A percentile compares a stretch with the other conserved stretches of the same genome.
Conservation (phyloP, 2,888 invertebrate species). For the Dendrolimus pini region DNA sequence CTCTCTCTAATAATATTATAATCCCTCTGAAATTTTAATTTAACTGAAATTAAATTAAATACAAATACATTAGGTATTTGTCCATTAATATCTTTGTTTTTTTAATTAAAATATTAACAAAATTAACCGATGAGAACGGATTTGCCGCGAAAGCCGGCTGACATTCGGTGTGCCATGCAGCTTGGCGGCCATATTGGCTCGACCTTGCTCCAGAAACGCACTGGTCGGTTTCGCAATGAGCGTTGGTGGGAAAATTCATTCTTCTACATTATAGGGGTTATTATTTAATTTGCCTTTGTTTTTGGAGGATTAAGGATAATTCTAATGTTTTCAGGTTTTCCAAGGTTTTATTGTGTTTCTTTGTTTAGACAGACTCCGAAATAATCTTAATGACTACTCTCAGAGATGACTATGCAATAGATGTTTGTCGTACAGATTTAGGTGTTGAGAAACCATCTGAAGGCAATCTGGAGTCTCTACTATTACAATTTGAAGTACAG, state of each 20-base stretch:
- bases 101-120: neutral
- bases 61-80: no score
- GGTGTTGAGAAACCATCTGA: no score
- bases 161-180: constrained; percentile 32
- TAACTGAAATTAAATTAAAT: no score
- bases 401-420: no score
- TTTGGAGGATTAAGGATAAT: neutral
- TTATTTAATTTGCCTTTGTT: neutral
- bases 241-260: constrained; percentile 56
- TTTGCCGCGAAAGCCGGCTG: neutral
- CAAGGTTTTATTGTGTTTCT: constrained; percentile 8
- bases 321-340: neutral
- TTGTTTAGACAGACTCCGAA: no score
- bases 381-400: no score
- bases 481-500: no score
- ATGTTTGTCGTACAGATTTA: no score
- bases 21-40: no score
- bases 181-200: constrained; percentile 53
- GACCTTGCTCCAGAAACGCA: constrained; percentile 69
- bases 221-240: constrained; percentile 56
- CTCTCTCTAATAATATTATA: no score
- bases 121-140: neutral
- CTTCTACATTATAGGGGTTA: constrained; percentile 22
- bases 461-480: no score
- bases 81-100: neutral